phyloP scores from a whole-genome alignment of 1,140 invertebrate genomes.

The Drosophila kepulauana region DNA sequence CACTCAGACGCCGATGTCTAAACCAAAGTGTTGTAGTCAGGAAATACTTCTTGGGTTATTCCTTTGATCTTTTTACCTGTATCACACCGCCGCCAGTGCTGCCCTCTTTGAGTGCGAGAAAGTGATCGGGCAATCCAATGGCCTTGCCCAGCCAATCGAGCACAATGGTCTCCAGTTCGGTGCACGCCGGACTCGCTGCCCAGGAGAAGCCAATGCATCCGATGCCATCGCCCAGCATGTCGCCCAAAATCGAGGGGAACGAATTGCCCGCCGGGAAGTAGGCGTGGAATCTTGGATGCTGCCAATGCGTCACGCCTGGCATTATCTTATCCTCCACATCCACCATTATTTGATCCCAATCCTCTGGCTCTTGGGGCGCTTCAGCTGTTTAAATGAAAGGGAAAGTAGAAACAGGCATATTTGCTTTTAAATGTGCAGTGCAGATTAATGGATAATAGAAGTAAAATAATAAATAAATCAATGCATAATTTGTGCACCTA shows the following conservation, averaged over 20 bases:
- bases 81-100: conserved; percentile 97
- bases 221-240: conserved; percentile 98
- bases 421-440: no score
- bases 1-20: conserved; percentile 99
- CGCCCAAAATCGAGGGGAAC: conserved; percentile 98
- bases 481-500: no score
- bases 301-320: conserved; percentile 99
- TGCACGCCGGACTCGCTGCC: conserved; percentile 98
- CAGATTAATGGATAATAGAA: no score
- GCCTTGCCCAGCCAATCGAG: conserved; percentile 98
- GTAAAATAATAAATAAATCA: no score
- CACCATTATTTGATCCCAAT: conserved; percentile 96
- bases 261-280: conserved; percentile 99
- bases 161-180: conserved; percentile 98
- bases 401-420: not conserved
- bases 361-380: conserved; percentile 94
- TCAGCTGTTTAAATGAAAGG: conserved; percentile 83
- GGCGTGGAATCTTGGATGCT: conserved; percentile 99
- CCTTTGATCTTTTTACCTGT: conserved; percentile 87
- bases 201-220: conserved; percentile 99
- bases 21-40: conserved; percentile 42
- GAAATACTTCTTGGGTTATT: no score
- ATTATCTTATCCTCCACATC: conserved; percentile 99
- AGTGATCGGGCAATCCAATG: conserved; percentile 95
- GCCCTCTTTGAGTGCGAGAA: conserved; percentile 92